Evolutionary conservation across 2,797 vertebrate genomes (phyloP).

Genomic region (Spinus pinus): DNA sequence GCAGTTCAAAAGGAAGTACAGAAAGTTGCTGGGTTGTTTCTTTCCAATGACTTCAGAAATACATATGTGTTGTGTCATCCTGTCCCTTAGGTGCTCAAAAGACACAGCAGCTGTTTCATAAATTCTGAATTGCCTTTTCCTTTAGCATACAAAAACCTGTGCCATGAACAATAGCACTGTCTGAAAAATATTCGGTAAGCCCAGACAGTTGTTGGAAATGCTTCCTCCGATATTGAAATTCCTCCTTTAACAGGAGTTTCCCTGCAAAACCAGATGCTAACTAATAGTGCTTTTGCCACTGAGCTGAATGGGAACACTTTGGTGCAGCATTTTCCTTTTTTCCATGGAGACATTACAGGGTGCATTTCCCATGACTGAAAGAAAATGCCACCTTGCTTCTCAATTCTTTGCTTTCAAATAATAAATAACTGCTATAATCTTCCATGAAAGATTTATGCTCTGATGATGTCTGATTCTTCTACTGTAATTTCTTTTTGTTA

Average conservation of each 20-base stretch:
- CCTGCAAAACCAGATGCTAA: constrained; percentile 46
- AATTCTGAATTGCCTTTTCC: constrained; percentile 53
- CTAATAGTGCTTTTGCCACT: background rate
- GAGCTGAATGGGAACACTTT: constrained; percentile 38
- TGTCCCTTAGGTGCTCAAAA: constrained; percentile 49
- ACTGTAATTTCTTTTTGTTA: constrained; percentile 55
- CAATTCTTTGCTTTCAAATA: constrained; percentile 37
- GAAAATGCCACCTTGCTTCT: constrained; percentile 44
- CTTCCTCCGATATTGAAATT: constrained; percentile 32
- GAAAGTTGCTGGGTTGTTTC: background rate
- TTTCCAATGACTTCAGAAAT: constrained; percentile 23
- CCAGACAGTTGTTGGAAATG: constrained; percentile 52
- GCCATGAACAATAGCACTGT: constrained; percentile 43
- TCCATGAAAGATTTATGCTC: constrained; percentile 20
- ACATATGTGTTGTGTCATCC: constrained; percentile 4
- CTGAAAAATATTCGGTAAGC: constrained; percentile 37
- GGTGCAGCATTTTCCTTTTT: constrained; percentile 29
- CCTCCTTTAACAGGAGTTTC: constrained; percentile 13
- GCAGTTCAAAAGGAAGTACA: background rate
- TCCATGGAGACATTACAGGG: constrained; percentile 33
- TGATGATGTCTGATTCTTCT: constrained; percentile 39
- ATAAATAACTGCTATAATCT: constrained; percentile 56
- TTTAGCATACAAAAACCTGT: constrained; percentile 31
- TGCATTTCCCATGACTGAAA: constrained; percentile 32
- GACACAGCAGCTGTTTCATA: constrained; percentile 61